These are phyloP conservation scores for Spialia ferax DNA, from an alignment of 2,888 invertebrate species.

Conservation along the genomic window DNA sequence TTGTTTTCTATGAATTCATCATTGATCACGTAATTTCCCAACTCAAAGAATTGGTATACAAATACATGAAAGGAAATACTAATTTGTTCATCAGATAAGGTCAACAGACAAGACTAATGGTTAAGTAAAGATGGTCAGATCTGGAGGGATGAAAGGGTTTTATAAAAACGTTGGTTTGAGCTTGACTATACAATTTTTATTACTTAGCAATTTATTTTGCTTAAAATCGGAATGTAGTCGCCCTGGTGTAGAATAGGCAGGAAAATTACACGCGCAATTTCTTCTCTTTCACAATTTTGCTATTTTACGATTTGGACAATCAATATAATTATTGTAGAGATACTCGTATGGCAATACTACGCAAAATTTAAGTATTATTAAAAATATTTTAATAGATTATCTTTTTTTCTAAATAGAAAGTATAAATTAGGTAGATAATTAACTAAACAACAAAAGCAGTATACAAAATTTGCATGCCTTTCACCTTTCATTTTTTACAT, in stretches of 20 bases:
- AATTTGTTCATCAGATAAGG: not conserved
- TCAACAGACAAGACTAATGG: not conserved
- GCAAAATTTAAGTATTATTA: not conserved
- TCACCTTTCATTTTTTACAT: conserved; percentile 21
- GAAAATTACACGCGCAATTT: conserved; percentile 15
- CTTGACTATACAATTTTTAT: conserved; percentile 3
- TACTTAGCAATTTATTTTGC: conserved; percentile 21
- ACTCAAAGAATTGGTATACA: not conserved
- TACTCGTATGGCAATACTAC: not conserved
- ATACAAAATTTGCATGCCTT: conserved; percentile 26
- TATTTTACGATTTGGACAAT: too few relatives aligned
- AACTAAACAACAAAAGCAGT: not conserved
- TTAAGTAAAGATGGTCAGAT: not conserved
- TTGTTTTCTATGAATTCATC: not conserved
- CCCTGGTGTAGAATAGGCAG: conserved; percentile 17
- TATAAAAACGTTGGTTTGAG: conserved; percentile 6
- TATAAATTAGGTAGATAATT: not conserved
- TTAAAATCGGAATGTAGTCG: conserved; percentile 15
- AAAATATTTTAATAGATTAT: conserved; percentile 13
- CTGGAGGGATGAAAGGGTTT: not conserved
- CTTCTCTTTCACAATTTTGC: conserved; percentile 22
- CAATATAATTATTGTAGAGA: not conserved
- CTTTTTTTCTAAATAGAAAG: not conserved
- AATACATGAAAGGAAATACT: not conserved
- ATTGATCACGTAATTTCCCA: conserved; percentile 10